These are phyloP conservation scores for Clivina fossor DNA, from an alignment of 2,888 invertebrate species.

Conservation along the genomic window DNA sequence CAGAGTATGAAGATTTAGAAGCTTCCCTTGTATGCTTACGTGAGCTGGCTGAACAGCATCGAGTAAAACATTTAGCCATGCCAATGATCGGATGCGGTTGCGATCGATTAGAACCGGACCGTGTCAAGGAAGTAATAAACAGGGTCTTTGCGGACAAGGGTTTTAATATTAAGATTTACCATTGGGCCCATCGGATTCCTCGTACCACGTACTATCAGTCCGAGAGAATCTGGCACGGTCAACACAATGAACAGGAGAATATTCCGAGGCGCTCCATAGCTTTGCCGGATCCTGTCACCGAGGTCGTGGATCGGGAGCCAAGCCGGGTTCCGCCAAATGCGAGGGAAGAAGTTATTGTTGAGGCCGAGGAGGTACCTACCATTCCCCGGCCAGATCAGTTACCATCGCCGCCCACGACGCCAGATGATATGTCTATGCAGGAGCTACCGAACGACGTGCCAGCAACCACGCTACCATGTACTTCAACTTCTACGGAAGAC, in stretches of 20 bases:
- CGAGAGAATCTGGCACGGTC: no score
- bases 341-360: no score
- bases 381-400: no score
- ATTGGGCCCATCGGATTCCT: no score
- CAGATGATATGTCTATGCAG: background rate
- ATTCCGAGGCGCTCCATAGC: no score
- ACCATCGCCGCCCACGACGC: background rate
- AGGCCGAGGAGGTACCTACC: no score
- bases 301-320: no score
- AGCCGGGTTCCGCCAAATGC: no score
- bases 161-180: background rate
- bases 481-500: no score
- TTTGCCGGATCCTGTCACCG: no score
- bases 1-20: background rate
- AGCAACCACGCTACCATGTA: background rate
- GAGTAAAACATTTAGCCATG: slow-evolving; percentile 1
- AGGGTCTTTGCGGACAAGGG: background rate
- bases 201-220: no score
- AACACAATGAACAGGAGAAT: no score
- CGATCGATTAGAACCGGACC: background rate
- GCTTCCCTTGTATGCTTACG: background rate
- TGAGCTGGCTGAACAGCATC: background rate
- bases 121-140: background rate
- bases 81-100: slow-evolving; percentile 8
- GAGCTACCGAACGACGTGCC: background rate